These are phyloP conservation scores for Podarcis siculus DNA, from an alignment of 2,797 vertebrate genomes.

Conservation along the genomic window DNA sequence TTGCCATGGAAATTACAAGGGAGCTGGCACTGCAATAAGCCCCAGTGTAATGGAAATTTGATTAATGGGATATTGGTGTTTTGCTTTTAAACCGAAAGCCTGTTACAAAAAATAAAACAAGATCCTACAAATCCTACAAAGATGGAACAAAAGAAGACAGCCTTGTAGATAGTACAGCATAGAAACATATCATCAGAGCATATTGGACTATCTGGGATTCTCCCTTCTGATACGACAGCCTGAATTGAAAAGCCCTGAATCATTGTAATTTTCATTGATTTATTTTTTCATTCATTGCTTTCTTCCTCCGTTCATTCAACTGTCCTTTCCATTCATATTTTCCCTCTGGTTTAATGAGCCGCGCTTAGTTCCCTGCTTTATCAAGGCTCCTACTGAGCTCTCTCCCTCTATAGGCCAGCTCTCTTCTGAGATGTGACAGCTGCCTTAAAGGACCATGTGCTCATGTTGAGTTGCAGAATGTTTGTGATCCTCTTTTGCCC, in stretches of 20 bases:
- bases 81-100: slow-evolving; percentile 54
- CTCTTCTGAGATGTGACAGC: slow-evolving; percentile 35
- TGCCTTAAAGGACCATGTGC: slow-evolving; percentile 21
- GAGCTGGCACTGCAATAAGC: slow-evolving; percentile 60
- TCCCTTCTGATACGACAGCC: neutral
- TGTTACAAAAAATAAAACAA: slow-evolving; percentile 24
- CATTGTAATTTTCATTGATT: slow-evolving; percentile 72
- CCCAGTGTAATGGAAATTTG: slow-evolving; percentile 48
- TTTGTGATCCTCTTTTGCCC: accelerated
- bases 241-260: slow-evolving; percentile 59
- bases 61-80: slow-evolving; percentile 48
- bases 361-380: slow-evolving; percentile 48
- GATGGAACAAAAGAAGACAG: slow-evolving; percentile 40
- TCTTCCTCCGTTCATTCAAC: slow-evolving; percentile 70
- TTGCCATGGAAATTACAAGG: slow-evolving; percentile 64
- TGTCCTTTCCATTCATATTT: slow-evolving; percentile 73
- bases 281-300: slow-evolving; percentile 67
- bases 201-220: slow-evolving; percentile 28
- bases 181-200: neutral
- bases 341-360: slow-evolving; percentile 49
- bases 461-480: neutral
- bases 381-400: slow-evolving; percentile 50
- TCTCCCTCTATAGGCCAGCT: slow-evolving; percentile 2
- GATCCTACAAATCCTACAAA: slow-evolving; percentile 15
- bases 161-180: slow-evolving; percentile 34